Base-by-base conservation (phyloP, 2,113 vertebrate genomes). In the Bos javanicus region DNA sequence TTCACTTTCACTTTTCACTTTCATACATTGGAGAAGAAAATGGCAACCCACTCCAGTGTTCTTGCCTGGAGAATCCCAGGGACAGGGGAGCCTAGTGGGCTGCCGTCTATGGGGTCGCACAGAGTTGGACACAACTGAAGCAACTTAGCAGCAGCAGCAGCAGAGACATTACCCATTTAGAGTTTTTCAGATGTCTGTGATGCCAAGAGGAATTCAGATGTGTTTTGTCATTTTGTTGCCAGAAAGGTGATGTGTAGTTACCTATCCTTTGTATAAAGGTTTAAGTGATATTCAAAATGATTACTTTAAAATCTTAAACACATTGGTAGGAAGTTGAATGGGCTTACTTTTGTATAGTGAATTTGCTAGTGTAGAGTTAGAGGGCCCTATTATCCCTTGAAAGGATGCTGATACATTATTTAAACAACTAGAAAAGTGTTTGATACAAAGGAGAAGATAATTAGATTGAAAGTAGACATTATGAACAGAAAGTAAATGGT, bases 391-490 rank as follows among this genome's bases (percentile, higher is more conserved):
- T 64, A 81, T 76, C 89, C n/a, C 23, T 95, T 76, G 15, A 62
- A 89, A 97, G 93, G 50, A 90, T 5, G 33, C 36, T 82, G 57
- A 11, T 90, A 43, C 13, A 19, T 92, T 87, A 95, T 78, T 87
- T 90, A 84, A 97, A 91, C 36, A 97, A 43, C 57, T 60, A 88
- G 33, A 90, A 93, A 83, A 57, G 87, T 83, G 83, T 93, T 94
- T 96, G 48, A 12, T 43, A 62, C 67, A 90, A 82, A 74, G 4
- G 90, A 91, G 85, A 92, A 81, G 30, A 82, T 94, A 57, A 59
- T 86, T 91, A 59, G 78, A 94, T 71, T 95, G 43, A 82, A 95
- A 81, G 23, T 76, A 94, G 56, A 62, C 28, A n/a, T 90, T 84
- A 71, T 94, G 21, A 26, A 50, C 26, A 46, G 59, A 94, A 88